These are phyloP conservation scores for Melopsittacus undulatus DNA, from an alignment of 2,797 vertebrate genomes.

Conservation along the genomic window DNA sequence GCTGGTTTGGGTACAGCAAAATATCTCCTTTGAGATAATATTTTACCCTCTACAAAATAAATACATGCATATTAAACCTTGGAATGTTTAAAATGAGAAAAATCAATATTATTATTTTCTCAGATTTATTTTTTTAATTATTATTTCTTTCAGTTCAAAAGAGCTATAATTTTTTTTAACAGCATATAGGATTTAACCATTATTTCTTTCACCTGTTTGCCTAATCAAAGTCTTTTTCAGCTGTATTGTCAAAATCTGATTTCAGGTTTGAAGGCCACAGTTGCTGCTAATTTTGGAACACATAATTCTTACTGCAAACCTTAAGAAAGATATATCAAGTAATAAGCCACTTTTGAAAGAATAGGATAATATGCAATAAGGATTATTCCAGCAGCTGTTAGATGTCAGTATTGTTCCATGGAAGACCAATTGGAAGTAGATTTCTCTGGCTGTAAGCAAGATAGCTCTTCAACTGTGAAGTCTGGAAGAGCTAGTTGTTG, in stretches of 20 bases:
- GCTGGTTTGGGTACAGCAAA: background rate
- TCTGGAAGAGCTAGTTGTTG: slow-evolving; percentile 10
- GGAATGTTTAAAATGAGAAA: background rate
- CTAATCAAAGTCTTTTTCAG: background rate
- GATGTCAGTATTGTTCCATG: slow-evolving; percentile 49
- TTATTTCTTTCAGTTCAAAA: background rate
- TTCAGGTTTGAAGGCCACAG: background rate
- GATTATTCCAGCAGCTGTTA: slow-evolving; percentile 34
- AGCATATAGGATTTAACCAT: background rate
- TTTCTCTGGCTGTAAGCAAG: slow-evolving; percentile 26
- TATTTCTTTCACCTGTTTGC: background rate
- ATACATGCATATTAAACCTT: background rate
- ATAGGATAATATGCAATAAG: background rate
- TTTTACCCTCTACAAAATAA: background rate
- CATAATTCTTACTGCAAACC: background rate
- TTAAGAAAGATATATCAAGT: background rate
- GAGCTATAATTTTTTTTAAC: background rate
- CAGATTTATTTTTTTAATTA: background rate
- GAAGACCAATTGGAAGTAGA: background rate
- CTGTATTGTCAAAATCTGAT: background rate
- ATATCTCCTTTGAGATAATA: background rate
- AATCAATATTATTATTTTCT: background rate
- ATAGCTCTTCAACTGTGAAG: background rate
- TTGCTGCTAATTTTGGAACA: background rate
- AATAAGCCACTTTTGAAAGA: background rate